Evolutionary conservation across 1,140 invertebrate species (phyloP), one percentile per base, ranked within the genome.

Genomic region (Tetramorium simillimum): DNA sequence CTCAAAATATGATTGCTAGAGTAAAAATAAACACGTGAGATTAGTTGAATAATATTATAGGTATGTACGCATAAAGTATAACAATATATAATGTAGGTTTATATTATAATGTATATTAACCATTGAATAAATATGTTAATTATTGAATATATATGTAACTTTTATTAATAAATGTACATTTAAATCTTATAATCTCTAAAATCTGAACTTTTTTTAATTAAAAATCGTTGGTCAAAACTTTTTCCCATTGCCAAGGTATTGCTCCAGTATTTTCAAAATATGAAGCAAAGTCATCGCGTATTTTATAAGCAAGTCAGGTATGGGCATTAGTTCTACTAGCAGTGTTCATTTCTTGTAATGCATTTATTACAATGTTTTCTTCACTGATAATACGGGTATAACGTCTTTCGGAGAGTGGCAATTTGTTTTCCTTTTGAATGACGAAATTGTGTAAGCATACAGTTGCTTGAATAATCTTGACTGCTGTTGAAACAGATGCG

Each of bases 391-490:
- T 40, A 40, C 63, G 3, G 9, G 14, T 65, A n/a, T 65, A 65
- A 40, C 7, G 9, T 10, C 16, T 65, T 65, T 65, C 18, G 6
- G 63, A 37, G 1, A 65, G 6, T 40, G 63, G 33, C 33, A 65
- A 65, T 37, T 65, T 37, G 63, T 65, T 40, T 65, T 65, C 63
- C 18, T 65, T 65, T 18, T 65, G 63, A 5, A 65, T 65, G 1
- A 65, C 18, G 3, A 65, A 65, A 9, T 65, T 65, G 18, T 65
- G 63, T n/a, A 40, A 65, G 33, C 63, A 65, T 40, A 65, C 33
- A 37, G 63, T 65, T 18, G 63, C 63, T 65, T 65, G 28, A 40
- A 65, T 14, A n/a, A 37, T 65, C 40, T 65, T 65, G 14, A 65
- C 63, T 65, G 63, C 7, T 2, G 18, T 65, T 14, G 63, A 65